Base-by-base conservation (phyloP, 2,113 vertebrate genomes). In the Pterocles orientalis region DNA sequence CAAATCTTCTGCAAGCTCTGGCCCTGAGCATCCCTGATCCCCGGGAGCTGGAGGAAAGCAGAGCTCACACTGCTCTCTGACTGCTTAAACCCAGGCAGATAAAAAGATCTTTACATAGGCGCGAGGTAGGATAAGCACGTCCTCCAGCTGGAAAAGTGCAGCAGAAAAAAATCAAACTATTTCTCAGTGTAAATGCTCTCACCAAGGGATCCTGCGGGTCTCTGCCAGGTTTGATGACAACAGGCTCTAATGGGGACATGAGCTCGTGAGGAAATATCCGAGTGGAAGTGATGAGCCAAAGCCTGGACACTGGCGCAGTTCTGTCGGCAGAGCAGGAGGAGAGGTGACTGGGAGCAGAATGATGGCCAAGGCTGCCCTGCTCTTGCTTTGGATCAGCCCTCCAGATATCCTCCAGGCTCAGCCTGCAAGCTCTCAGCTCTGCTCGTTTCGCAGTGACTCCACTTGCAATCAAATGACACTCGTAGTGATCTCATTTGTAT, bases 281-380 rank as follows among this genome's bases (percentile, higher is more conserved):
- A 0, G 4, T 23, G 29, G 34, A 58, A 80, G 57, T 16, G 53
- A 24, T 0, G 1, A 68, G 41, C 48, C 47, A 15, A 34, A 82
- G 36, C 31, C n/a, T 6, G 36, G 47, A 33, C n/a, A 5, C 31
- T 4, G 51, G 25, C 0, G 1, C 6, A 4, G 14, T 14, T 73
- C 53, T 56, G 13, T 12, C 1, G 1, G 26, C 26, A n/a, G 68
- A 79, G 73, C 60, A 61, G 62, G 34, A 62, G 83, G 41, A 68
- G 51, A 34, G 50, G 60, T 73, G 77, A 16, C 56, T 12, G 11
- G 2, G 39, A 39, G 47, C 57, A 66, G 24, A 68, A 19, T 3
- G 18, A 11, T 50, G 65, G n/a, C 28, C 43, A n/a, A 47, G 33
- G 36, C 33, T 61, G 1, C 50, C 60, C 50, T 50, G 47, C n/a